Percentiles rank a stretch among this genome's conserved stretches.
Evolutionary conservation across 2,113 vertebrate genomes (phyloP).

Genomic region (Saimiri boliviensis): DNA sequence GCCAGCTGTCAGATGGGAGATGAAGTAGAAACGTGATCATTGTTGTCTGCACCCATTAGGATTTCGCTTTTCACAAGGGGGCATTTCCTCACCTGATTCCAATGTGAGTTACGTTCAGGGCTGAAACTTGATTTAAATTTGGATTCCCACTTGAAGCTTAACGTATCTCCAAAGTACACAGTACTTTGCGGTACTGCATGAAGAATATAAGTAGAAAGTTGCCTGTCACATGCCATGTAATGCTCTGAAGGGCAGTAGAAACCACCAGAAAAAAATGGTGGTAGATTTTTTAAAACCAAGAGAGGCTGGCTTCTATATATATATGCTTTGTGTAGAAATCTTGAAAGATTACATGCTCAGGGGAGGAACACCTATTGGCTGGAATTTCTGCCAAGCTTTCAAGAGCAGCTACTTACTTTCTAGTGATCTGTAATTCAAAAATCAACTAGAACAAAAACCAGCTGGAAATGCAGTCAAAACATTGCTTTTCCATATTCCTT

Average conservation of each 20-base stretch:
- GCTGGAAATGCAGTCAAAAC: neutral
- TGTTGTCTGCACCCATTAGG: neutral
- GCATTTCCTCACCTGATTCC: neutral
- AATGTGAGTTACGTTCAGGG: neutral
- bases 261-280: neutral
- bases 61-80: neutral
- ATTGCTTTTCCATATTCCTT: neutral
- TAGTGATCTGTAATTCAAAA: neutral
- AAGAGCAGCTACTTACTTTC: neutral
- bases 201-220: neutral
- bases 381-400: neutral
- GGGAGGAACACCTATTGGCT: neutral
- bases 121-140: conserved; percentile 12
- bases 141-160: neutral
- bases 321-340: neutral
- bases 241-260: neutral
- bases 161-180: neutral
- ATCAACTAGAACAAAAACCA: neutral
- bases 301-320: neutral
- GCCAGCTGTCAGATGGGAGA: neutral
- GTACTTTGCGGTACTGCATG: neutral
- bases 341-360: neutral
- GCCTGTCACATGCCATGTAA: neutral
- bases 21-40: neutral
- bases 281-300: neutral